Conservation (phyloP, 2,113 vertebrate species). For the Craseonycteris thonglongyai region DNA sequence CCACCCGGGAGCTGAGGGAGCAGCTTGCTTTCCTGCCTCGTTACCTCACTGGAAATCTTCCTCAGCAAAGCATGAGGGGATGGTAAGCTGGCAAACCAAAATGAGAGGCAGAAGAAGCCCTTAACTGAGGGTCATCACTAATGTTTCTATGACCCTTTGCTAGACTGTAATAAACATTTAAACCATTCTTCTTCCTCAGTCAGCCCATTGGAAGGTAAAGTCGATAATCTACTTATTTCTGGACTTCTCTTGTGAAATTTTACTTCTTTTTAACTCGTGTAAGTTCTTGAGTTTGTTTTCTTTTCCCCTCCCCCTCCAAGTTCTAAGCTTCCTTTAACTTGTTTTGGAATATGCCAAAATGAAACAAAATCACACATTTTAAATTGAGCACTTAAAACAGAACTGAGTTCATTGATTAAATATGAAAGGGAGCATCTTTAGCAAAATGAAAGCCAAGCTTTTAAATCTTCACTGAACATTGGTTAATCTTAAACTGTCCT, state of each 20-base stretch:
- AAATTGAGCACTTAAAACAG: constrained; percentile 43
- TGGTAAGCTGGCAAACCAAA: not conserved
- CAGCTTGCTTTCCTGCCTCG: not conserved
- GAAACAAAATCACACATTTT: constrained; percentile 57
- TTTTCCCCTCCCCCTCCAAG: not conserved
- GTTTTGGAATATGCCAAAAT: constrained; percentile 51
- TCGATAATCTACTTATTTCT: not conserved
- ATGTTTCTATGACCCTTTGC: not conserved
- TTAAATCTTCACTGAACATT: constrained; percentile 36
- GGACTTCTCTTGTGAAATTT: not conserved
- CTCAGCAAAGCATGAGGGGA: not conserved
- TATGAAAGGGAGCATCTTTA: constrained; percentile 47
- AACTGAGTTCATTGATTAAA: constrained; percentile 59
- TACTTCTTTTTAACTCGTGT: constrained; percentile 21
- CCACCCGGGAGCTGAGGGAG: not conserved
- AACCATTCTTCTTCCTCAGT: not conserved
- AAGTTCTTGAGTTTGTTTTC: not conserved
- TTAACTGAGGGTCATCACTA: not conserved
- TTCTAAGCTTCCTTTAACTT: constrained; percentile 52
- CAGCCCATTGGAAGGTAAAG: not conserved
- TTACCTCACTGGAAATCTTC: not conserved
- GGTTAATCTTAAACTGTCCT: constrained; percentile 40
- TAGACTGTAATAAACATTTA: not conserved
- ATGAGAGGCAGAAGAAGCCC: not conserved
- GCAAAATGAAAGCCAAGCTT: constrained; percentile 46